A percentile compares a stretch with the other conserved stretches of the same genome.
Conservation (phyloP, 2,888 invertebrate species). For the Halocaridina rubra region DNA sequence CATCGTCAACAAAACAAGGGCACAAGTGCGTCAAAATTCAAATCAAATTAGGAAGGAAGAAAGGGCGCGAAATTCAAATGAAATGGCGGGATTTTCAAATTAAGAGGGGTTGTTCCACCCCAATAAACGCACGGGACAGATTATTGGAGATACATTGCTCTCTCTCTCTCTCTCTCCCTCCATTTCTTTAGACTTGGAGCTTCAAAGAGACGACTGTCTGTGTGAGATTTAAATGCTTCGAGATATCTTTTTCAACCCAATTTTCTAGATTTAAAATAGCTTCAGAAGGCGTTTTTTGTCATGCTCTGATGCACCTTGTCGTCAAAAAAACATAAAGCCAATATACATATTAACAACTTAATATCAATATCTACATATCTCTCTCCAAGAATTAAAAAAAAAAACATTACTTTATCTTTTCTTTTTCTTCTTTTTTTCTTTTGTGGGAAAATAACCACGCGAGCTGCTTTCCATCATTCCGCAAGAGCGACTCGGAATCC, state of each 20-base stretch:
- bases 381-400: too few species aligned
- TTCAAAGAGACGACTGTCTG: too few species aligned
- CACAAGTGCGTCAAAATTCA: conserved; percentile 57
- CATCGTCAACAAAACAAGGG: background rate
- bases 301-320: too few species aligned
- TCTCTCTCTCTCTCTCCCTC: conserved; percentile 13
- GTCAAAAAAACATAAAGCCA: background rate
- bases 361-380: background rate
- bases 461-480: background rate
- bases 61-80: conserved; percentile 59
- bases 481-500: background rate
- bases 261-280: too few species aligned
- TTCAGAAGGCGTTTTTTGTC: too few species aligned
- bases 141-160: conserved; percentile 52
- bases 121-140: conserved; percentile 56
- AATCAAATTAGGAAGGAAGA: conserved; percentile 60
- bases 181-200: too few species aligned
- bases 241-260: too few species aligned
- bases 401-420: background rate
- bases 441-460: background rate
- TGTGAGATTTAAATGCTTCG: too few species aligned
- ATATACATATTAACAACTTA: background rate
- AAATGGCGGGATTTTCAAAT: conserved; percentile 63
- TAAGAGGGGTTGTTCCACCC: conserved; percentile 63
- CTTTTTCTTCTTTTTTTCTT: background rate